Base-by-base conservation (phyloP, 1,140 invertebrate species). In the Lepidotrigona ventralis region DNA sequence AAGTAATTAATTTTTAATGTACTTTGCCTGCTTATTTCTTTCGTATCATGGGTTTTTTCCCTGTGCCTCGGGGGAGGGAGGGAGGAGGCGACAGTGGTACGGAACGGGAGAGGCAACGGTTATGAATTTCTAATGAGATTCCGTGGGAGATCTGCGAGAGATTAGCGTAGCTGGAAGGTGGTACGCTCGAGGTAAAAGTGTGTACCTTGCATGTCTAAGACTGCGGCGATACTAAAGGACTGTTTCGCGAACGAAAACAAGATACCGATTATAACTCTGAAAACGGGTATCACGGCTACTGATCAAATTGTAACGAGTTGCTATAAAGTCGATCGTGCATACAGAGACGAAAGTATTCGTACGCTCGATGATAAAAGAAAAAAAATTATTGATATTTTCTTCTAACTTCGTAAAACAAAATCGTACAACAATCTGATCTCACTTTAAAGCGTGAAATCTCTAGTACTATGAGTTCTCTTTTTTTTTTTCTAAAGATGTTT, bases 1-100 rank as follows among this genome's bases (percentile, higher is more conserved):
- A 91, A 93, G 93, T 94, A 94, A 94, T 94, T 94, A 94, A 94
- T 94, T 94, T 94, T 94, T 94, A 94, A 94, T 94, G 93, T 93
- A 94, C 92, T 94, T 94, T 93, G 91, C 91, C 92, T 92, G 93
- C 92, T 94, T 93, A 93, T 94, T 94, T 94, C 91, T 94, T 94
- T 94, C 93, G 91, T 93, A 94, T 93, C 92, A 92, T 90, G 90
- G 90, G 74, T 93, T 91, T 92, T 93, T 93, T 92, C 85, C 86
- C 84, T 85, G 78, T 85, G 69, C 87, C 86, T 89, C 86, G 85
- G 79, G 84, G 80, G 83, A 64, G 72, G 79, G 82, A 78, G 72
- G 79, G 81, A 75, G 88, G 74, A 46, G 70, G 54, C 70, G 54
- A 71, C 64, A 70, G 75, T 56, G 81, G 71, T 29, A 81, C 79